phyloP scores from a whole-genome alignment of 1,140 invertebrate genomes.

The Nomia melanderi region DNA sequence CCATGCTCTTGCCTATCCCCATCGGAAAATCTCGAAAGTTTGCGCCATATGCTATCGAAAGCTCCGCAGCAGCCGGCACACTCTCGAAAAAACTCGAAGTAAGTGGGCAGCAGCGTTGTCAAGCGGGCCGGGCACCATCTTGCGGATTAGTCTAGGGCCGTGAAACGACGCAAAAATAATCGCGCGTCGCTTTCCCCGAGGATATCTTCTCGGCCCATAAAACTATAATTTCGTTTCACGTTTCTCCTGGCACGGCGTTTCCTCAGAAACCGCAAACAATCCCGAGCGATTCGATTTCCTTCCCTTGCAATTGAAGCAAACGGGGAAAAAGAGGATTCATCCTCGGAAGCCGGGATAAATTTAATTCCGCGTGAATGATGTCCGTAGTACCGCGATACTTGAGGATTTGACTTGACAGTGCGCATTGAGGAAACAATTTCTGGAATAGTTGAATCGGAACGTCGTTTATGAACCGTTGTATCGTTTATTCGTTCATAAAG shows the following conservation, averaged over 20 bases:
- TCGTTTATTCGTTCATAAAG: too few relatives aligned
- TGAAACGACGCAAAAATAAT: slow-evolving; percentile 43
- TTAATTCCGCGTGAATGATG: slow-evolving; percentile 33
- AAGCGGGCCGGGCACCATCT: slow-evolving; percentile 33
- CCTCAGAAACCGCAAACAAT: slow-evolving; percentile 41
- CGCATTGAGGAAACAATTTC: background rate
- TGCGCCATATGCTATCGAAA: slow-evolving; percentile 51
- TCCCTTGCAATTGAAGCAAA: slow-evolving; percentile 14
- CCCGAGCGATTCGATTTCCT: slow-evolving; percentile 45
- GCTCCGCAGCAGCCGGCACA: slow-evolving; percentile 8
- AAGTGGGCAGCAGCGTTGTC: slow-evolving; percentile 6
- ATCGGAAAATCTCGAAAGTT: slow-evolving; percentile 55
- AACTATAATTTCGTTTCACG: slow-evolving; percentile 42
- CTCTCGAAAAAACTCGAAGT: slow-evolving; percentile 14
- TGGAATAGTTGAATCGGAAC: background rate
- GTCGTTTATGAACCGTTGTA: too few relatives aligned
- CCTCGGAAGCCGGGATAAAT: slow-evolving; percentile 14
- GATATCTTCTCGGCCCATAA: slow-evolving; percentile 5
- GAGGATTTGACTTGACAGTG: background rate
- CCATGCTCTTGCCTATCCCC: slow-evolving; percentile 41
- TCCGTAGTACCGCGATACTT: slow-evolving; percentile 38
- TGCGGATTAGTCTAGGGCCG: slow-evolving; percentile 21
- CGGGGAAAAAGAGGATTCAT: slow-evolving; percentile 35
- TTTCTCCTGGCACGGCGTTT: too few relatives aligned
- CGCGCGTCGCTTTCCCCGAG: background rate